Percentiles rank a stretch among this genome's conserved stretches.
These are phyloP conservation scores for Rhysida immarginata DNA, from an alignment of 1,140 invertebrate species.

Conservation along the genomic window DNA sequence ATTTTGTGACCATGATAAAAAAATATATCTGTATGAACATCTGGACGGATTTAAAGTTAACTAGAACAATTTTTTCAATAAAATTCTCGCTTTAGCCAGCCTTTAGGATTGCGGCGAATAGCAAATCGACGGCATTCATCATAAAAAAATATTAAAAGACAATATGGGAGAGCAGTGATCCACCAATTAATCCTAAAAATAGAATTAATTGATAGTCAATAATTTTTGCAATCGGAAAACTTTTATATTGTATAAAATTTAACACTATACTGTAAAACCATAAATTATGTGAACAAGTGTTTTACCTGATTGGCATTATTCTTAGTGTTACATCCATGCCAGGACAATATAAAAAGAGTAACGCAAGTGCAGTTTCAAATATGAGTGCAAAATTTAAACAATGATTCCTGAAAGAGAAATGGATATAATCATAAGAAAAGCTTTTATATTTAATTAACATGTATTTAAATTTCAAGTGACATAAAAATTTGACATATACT, in stretches of 20 bases:
- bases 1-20: no score
- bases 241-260: no score
- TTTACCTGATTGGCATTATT: conserved; percentile 38
- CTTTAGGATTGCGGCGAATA: conserved; percentile 86
- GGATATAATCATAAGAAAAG: no score
- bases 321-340: conserved; percentile 45
- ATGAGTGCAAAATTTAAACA: conserved; percentile 59
- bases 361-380: conserved; percentile 52
- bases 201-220: conserved; percentile 2
- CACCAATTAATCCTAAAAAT: conserved; percentile 87
- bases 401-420: conserved; percentile 35
- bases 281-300: no score
- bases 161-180: conserved; percentile 92
- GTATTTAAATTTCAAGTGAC: no score
- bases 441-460: no score
- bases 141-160: conserved; percentile 92
- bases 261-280: no score
- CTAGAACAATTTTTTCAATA: no score
- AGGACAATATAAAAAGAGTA: conserved; percentile 51
- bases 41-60: no score
- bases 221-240: no score
- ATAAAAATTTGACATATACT: no score
- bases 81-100: conserved; percentile 47
- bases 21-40: no score
- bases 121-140: conserved; percentile 93